phyloP scores from a whole-genome alignment of 2,797 vertebrate species.

The Trachurus trachurus region DNA sequence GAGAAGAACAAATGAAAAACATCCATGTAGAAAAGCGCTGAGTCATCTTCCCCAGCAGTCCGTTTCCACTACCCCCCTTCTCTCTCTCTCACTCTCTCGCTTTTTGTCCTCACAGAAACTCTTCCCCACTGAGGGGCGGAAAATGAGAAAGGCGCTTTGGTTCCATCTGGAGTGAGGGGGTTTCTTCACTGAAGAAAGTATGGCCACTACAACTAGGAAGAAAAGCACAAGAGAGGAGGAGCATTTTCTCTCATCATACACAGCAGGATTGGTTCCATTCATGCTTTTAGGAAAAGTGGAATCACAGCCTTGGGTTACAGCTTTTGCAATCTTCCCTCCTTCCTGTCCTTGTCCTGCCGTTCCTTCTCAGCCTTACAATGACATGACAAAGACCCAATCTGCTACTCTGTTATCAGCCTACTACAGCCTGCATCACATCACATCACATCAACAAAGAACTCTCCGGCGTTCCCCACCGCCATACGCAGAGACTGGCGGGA shows the following conservation, averaged over 20 bases:
- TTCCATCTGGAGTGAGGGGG: conserved; percentile 69
- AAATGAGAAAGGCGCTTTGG: conserved; percentile 80
- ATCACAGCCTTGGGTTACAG: conserved; percentile 50
- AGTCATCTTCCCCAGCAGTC: conserved; percentile 72
- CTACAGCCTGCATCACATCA: conserved; percentile 90
- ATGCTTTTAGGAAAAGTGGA: conserved; percentile 51
- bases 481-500: conserved; percentile 98
- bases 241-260: conserved; percentile 56
- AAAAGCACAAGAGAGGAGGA: conserved; percentile 69
- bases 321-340: conserved; percentile 50
- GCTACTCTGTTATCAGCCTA: conserved; percentile 49
- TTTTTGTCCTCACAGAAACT: conserved; percentile 70
- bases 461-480: conserved; percentile 98
- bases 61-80: conserved; percentile 56
- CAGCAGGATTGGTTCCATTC: conserved; percentile 60
- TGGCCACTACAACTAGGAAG: conserved; percentile 72
- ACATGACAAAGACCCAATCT: conserved; percentile 52
- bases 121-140: conserved; percentile 59
- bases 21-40: conserved; percentile 74
- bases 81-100: conserved; percentile 24
- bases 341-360: conserved; percentile 33
- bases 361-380: conserved; percentile 44
- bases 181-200: conserved; percentile 88
- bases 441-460: conserved; percentile 99
- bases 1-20: conserved; percentile 76